Percentiles rank a stretch among this genome's conserved stretches.
These are phyloP conservation scores for Catocala fraxini DNA, from an alignment of 2,888 invertebrate species.

Conservation along the genomic window DNA sequence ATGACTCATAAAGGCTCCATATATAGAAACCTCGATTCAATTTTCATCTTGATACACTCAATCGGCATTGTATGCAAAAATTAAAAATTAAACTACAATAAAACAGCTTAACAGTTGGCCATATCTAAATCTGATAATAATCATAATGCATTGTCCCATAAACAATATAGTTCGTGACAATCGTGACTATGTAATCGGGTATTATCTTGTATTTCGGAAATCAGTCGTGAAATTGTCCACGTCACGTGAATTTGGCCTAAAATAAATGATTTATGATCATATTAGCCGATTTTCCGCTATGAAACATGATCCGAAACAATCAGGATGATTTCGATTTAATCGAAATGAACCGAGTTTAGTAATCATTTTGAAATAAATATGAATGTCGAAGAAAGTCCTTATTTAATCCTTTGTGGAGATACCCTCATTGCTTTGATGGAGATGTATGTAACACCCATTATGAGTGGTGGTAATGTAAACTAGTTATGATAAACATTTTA, in stretches of 20 bases:
- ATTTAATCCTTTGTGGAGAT: too few relatives aligned
- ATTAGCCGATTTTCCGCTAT: too few relatives aligned
- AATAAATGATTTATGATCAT: background rate
- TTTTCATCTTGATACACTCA: conserved; percentile 39
- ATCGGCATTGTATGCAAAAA: conserved; percentile 40
- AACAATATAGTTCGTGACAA: conserved; percentile 35
- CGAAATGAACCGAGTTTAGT: too few relatives aligned
- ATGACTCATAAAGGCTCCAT: background rate
- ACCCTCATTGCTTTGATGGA: too few relatives aligned
- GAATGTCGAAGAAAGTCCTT: too few relatives aligned
- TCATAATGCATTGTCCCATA: conserved; percentile 39
- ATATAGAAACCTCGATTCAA: conserved; percentile 9
- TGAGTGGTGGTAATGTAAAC: too few relatives aligned
- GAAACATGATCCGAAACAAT: too few relatives aligned
- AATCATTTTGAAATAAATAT: too few relatives aligned
- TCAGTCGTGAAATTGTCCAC: conserved; percentile 17
- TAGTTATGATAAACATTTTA: too few relatives aligned
- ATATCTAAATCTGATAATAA: conserved; percentile 36
- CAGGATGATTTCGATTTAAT: too few relatives aligned
- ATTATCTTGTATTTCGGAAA: conserved; percentile 29
- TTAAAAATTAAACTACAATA: conserved; percentile 30
- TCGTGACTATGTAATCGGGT: conserved; percentile 28
- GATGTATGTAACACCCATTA: too few relatives aligned
- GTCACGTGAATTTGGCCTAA: conserved; percentile 6
- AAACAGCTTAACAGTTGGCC: conserved; percentile 1